Evolutionary conservation across 2,888 invertebrate genomes (phyloP).

Genomic region (Pterostichus madidus): DNA sequence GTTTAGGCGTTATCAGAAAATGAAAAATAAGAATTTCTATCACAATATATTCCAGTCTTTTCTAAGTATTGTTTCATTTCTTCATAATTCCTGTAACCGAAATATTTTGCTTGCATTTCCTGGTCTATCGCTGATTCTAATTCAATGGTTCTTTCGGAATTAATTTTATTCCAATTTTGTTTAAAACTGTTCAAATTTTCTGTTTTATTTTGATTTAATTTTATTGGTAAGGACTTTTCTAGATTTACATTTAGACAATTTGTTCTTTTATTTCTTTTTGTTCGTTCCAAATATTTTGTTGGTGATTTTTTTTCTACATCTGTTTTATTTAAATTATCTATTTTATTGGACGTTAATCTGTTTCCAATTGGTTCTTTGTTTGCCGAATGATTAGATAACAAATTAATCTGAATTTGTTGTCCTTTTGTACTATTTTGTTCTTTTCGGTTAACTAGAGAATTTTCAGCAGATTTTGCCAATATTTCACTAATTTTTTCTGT

Average conservation of each 20-base stretch:
- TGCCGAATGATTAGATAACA: not conserved
- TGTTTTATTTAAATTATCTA: not conserved
- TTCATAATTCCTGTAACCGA: not conserved
- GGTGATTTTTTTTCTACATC: not conserved
- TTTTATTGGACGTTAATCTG: not conserved
- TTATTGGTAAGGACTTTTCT: not conserved
- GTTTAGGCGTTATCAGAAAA: not conserved
- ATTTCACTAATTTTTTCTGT: not conserved
- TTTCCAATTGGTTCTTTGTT: not conserved
- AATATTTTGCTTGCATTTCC: not conserved
- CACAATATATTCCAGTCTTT: not conserved
- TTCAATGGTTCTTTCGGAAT: too few relatives aligned
- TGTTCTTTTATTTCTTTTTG: not conserved
- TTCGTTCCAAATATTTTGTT: too few relatives aligned
- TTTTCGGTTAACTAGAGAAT: not conserved
- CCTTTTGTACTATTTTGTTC: not conserved
- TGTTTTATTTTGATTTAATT: not conserved
- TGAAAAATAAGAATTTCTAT: not conserved
- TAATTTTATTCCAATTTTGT: not conserved
- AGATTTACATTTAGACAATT: not conserved
- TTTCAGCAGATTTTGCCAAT: not conserved
- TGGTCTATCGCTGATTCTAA: too few relatives aligned
- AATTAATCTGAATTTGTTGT: conserved; percentile 3
- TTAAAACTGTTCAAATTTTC: not conserved
- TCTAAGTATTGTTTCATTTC: not conserved